These are phyloP conservation scores for Drosophila meridionalis DNA, from an alignment of 2,888 invertebrate species.

Conservation along the genomic window DNA sequence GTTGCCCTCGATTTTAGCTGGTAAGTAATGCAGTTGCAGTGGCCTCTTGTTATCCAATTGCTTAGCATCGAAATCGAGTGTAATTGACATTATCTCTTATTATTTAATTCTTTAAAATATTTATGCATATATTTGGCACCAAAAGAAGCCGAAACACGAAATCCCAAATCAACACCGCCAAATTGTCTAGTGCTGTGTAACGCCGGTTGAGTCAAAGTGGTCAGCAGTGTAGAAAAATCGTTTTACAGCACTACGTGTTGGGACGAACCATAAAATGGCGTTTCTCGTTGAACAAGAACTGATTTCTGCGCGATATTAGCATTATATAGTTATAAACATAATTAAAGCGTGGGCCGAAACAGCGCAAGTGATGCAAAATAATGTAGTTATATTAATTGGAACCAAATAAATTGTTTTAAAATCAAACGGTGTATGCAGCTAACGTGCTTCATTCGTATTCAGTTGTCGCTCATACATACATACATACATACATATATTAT, in stretches of 20 bases:
- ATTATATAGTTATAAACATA: conserved; percentile 53
- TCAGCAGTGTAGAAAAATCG: conserved; percentile 21
- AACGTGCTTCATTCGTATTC: conserved; percentile 42
- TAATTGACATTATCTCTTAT: conserved; percentile 86
- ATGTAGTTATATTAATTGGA: conserved; percentile 50
- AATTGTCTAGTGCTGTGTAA: conserved; percentile 33
- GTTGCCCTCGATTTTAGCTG: conserved; percentile 90
- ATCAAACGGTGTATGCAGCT: conserved; percentile 27
- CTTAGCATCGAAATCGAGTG: conserved; percentile 87
- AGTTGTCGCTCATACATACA: conserved; percentile 35
- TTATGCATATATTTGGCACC: background rate
- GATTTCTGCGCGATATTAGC: conserved; percentile 60
- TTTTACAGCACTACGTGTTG: conserved; percentile 42
- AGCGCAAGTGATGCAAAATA: conserved; percentile 41
- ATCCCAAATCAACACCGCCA: conserved; percentile 44
- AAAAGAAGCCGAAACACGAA: conserved; percentile 16
- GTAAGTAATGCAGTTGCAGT: conserved; percentile 88
- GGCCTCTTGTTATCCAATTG: conserved; percentile 83
- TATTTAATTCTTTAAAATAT: background rate
- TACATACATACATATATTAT: conserved; percentile 25
- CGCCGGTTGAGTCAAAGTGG: conserved; percentile 8
- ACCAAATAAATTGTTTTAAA: conserved; percentile 41
- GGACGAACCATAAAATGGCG: conserved; percentile 73
- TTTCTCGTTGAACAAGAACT: conserved; percentile 67
- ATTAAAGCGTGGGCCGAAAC: conserved; percentile 29